Evolutionary conservation across 2,888 invertebrate genomes (phyloP).

Genomic region (Sphinx pinastri): DNA sequence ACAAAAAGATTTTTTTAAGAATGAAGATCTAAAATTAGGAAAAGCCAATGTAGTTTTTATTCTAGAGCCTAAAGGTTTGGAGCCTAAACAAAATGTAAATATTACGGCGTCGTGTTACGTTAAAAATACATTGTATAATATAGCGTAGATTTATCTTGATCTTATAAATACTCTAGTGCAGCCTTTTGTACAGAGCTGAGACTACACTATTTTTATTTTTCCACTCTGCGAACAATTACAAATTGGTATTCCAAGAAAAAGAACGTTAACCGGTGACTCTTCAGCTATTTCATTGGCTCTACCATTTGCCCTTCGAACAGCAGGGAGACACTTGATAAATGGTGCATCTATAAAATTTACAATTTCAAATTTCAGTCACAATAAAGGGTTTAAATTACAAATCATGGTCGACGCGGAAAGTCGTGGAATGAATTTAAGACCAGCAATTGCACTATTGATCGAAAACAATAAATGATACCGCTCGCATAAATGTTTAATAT

Average conservation of each 20-base stretch:
- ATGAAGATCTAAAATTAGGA: neutral
- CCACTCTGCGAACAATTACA: slow-evolving; percentile 29
- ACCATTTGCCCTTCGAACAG: neutral
- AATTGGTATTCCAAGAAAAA: slow-evolving; percentile 33
- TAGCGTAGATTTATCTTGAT: slow-evolving; percentile 3
- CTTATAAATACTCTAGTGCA: slow-evolving; percentile 21
- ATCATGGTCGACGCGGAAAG: slow-evolving; percentile 49
- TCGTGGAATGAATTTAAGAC: slow-evolving; percentile 60
- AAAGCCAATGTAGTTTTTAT: neutral
- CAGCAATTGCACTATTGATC: slow-evolving; percentile 23
- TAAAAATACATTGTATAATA: neutral
- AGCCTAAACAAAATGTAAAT: neutral
- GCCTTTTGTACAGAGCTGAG: neutral
- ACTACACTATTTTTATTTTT: slow-evolving; percentile 8
- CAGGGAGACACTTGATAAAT: slow-evolving; percentile 55
- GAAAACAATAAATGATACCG: slow-evolving; percentile 36
- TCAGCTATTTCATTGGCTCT: slow-evolving; percentile 9
- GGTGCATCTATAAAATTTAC: slow-evolving; percentile 56
- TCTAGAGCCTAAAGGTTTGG: neutral
- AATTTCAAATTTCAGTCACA: slow-evolving; percentile 67
- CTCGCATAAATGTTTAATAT: slow-evolving; percentile 58
- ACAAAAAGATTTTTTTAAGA: no score
- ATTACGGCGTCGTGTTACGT: neutral
- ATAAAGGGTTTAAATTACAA: slow-evolving; percentile 67
- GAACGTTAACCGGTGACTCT: neutral